Percentiles rank a stretch among this genome's conserved stretches.
Conservation (phyloP, 2,888 invertebrate genomes). For the Chalcosyrphus nemorum region DNA sequence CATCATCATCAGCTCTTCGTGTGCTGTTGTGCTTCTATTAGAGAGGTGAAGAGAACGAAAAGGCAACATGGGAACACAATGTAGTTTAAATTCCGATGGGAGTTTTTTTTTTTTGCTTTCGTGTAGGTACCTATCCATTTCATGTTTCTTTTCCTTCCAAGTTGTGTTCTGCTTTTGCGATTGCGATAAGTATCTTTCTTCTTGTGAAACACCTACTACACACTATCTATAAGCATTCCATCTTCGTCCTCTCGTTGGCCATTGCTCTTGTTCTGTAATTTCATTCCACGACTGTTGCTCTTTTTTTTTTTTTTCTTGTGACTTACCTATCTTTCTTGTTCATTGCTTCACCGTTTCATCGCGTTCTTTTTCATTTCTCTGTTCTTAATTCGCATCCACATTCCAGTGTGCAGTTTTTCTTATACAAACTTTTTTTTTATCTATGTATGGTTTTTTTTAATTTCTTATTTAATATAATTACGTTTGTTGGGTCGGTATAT, state of each 20-base stretch:
- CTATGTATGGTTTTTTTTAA: slow-evolving; percentile 32
- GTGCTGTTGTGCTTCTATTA: slow-evolving; percentile 30
- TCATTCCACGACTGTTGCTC: slow-evolving; percentile 22
- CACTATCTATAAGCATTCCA: not conserved
- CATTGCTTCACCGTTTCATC: slow-evolving; percentile 20
- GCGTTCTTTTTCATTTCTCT: not conserved
- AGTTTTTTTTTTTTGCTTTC: slow-evolving; percentile 29
- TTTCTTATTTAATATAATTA: slow-evolving; percentile 35
- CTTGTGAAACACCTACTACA: slow-evolving; percentile 26
- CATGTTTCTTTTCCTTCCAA: not conserved
- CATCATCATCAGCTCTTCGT: slow-evolving; percentile 21
- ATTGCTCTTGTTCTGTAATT: slow-evolving; percentile 53
- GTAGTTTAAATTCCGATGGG: slow-evolving; percentile 59
- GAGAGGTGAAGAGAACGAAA: not conserved
- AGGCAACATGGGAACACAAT: slow-evolving; percentile 58
- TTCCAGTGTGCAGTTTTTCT: slow-evolving; percentile 30
- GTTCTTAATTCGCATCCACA: not conserved
- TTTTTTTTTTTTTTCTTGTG: slow-evolving; percentile 1
- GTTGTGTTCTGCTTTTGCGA: slow-evolving; percentile 16
- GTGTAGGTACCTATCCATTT: not conserved
- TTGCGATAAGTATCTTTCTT: slow-evolving; percentile 16
- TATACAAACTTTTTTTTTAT: not conserved
- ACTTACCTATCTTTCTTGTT: slow-evolving; percentile 5
- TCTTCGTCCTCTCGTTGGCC: slow-evolving; percentile 31
- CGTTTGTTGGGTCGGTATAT: slow-evolving; percentile 1